phyloP scores from a whole-genome alignment of 2,888 invertebrate genomes.

The Hybos culiciformis region DNA sequence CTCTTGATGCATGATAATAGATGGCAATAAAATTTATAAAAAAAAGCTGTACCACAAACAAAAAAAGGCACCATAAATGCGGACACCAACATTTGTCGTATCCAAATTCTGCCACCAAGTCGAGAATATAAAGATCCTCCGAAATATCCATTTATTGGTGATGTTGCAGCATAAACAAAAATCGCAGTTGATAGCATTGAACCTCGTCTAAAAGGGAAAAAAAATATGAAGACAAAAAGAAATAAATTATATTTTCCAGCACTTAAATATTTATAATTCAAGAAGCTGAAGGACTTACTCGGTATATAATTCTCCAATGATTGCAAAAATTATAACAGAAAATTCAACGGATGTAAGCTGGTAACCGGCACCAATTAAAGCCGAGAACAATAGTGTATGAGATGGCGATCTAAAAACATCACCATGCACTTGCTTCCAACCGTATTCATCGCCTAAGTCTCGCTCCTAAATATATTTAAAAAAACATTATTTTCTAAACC shows the following conservation, averaged over 20 bases:
- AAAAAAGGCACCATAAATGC: constrained; percentile 86
- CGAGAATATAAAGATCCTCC: constrained; percentile 94
- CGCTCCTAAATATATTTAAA: constrained; percentile 77
- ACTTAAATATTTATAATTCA: too few relatives aligned
- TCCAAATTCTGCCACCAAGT: constrained; percentile 93
- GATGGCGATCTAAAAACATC: constrained; percentile 96
- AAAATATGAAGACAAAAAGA: neutral
- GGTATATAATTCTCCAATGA: constrained; percentile 94
- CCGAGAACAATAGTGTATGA: constrained; percentile 81
- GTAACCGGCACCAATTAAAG: constrained; percentile 89
- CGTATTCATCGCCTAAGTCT: constrained; percentile 97
- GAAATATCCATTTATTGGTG: constrained; percentile 96
- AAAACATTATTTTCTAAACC: too few relatives aligned
- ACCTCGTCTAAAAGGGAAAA: constrained; percentile 58
- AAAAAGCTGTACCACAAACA: constrained; percentile 94
- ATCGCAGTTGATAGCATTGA: constrained; percentile 94
- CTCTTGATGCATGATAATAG: constrained; percentile 97
- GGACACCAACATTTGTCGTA: constrained; percentile 91
- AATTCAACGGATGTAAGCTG: constrained; percentile 85
- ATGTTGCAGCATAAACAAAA: constrained; percentile 97
- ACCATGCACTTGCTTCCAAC: constrained; percentile 99
- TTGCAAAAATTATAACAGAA: constrained; percentile 90
- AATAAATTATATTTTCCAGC: too few relatives aligned
- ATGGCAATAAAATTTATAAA: constrained; percentile 99
- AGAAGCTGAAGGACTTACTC: constrained; percentile 50